phyloP scores from a whole-genome alignment of 2,113 vertebrate species.

The Halichoeres trimaculatus region DNA sequence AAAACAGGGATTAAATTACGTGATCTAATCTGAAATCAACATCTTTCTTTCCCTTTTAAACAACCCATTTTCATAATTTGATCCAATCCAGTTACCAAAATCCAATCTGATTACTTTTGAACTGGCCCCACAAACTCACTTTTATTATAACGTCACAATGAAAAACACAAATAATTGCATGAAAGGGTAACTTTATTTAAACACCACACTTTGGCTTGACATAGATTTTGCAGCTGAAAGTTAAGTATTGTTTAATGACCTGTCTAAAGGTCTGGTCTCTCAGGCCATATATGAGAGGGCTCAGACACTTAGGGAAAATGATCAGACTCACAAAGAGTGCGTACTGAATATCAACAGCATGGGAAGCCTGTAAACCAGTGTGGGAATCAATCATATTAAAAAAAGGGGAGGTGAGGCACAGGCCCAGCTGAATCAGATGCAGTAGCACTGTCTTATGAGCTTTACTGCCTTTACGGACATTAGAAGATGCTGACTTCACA shows the following conservation, averaged over 20 bases:
- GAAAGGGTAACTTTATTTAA: background rate
- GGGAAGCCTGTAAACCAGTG: background rate
- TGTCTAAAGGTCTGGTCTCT: slow-evolving; percentile 54
- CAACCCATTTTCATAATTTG: too few relatives aligned
- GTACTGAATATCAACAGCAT: slow-evolving; percentile 19
- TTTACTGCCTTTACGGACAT: background rate
- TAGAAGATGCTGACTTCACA: slow-evolving; percentile 40
- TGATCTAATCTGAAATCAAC: too few relatives aligned
- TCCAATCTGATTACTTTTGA: too few relatives aligned
- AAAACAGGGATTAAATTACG: too few relatives aligned
- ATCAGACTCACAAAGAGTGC: slow-evolving; percentile 53
- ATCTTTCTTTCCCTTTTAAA: too few relatives aligned
- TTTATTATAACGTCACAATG: too few relatives aligned
- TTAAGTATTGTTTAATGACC: slow-evolving; percentile 57
- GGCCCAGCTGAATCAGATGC: slow-evolving; percentile 59
- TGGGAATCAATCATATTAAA: slow-evolving; percentile 37
- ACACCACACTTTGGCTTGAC: background rate
- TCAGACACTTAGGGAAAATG: slow-evolving; percentile 65
- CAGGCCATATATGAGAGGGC: slow-evolving; percentile 65
- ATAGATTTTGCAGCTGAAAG: slow-evolving; percentile 35
- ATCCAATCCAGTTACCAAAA: too few relatives aligned
- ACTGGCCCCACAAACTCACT: too few relatives aligned
- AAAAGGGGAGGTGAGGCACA: slow-evolving; percentile 58
- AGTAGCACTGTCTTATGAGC: slow-evolving; percentile 57
- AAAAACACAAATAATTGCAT: too few relatives aligned